These are phyloP conservation scores for Danio kyathit DNA, from an alignment of 2,797 vertebrate species.

Conservation along the genomic window DNA sequence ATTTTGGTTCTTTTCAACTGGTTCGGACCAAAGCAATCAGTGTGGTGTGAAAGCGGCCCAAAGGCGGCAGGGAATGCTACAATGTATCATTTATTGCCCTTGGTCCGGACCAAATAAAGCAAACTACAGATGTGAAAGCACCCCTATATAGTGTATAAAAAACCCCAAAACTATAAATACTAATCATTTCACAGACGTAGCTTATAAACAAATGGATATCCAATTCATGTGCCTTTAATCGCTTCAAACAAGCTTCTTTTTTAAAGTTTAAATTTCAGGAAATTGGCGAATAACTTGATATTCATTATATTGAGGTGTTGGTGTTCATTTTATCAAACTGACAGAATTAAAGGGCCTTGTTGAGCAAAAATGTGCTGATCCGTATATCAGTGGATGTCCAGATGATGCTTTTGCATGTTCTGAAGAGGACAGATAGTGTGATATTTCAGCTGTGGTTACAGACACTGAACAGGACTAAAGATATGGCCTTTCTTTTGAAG, in stretches of 20 bases:
- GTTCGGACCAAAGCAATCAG: too few relatives aligned
- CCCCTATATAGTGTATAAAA: too few relatives aligned
- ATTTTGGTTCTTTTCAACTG: too few relatives aligned
- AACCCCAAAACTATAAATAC: not conserved
- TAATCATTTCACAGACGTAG: not conserved
- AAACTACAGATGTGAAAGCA: too few relatives aligned
- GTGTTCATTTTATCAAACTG: not conserved
- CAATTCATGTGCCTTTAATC: not conserved
- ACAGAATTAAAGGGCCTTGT: slow-evolving; percentile 8
- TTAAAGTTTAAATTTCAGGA: not conserved
- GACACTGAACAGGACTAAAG: not conserved
- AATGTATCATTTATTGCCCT: too few relatives aligned
- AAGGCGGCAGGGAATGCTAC: too few relatives aligned
- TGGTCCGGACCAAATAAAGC: too few relatives aligned
- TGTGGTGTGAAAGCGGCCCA: too few relatives aligned
- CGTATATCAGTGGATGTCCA: not conserved
- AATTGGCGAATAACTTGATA: not conserved
- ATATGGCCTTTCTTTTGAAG: not conserved
- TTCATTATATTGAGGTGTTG: not conserved
- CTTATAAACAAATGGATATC: too few relatives aligned
- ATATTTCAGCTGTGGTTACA: slow-evolving; percentile 6
- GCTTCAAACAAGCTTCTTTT: not conserved
- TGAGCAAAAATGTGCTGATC: not conserved
- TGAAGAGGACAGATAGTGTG: not conserved
- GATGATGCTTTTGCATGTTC: not conserved